Conservation (phyloP, 2,113 vertebrate genomes). For the Edolisoma coerulescens region DNA sequence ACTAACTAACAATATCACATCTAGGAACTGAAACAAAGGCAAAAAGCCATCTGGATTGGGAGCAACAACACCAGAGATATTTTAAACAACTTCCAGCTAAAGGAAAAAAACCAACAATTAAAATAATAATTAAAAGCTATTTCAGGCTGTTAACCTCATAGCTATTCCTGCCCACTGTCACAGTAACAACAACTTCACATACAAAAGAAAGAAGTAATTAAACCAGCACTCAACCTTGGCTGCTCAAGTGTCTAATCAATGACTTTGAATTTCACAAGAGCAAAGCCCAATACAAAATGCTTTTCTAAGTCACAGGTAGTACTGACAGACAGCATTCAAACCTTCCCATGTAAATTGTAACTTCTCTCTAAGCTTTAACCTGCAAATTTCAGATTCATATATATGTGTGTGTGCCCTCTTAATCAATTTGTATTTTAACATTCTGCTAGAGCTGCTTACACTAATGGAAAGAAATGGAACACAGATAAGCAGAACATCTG, state of each 20-base stretch:
- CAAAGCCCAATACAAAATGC: neutral
- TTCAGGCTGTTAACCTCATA: conserved; percentile 30
- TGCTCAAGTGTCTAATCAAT: neutral
- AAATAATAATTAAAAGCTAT: conserved; percentile 16
- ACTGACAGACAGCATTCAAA: neutral
- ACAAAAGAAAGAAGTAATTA: conserved; percentile 34
- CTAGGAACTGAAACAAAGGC: conserved; percentile 57
- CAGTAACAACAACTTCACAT: conserved; percentile 16
- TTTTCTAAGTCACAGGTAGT: neutral
- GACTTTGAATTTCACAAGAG: neutral
- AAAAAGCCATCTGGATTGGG: conserved; percentile 58
- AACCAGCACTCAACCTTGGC: neutral
- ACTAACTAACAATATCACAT: conserved; percentile 49
- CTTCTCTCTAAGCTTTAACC: neutral
- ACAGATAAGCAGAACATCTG: neutral
- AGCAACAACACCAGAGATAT: conserved; percentile 53
- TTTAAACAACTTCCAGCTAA: conserved; percentile 64
- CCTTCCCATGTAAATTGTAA: neutral
- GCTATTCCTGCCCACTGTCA: conserved; percentile 11
- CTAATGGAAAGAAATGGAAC: neutral
- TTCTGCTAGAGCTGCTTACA: neutral
- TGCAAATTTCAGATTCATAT: neutral
- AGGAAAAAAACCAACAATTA: neutral
- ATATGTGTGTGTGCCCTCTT: rapidly evolving
- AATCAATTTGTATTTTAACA: neutral